A percentile compares a stretch with the other conserved stretches of the same genome.
These are phyloP conservation scores for Apodemia hepburni DNA, from an alignment of 2,888 invertebrate species.

Conservation along the genomic window DNA sequence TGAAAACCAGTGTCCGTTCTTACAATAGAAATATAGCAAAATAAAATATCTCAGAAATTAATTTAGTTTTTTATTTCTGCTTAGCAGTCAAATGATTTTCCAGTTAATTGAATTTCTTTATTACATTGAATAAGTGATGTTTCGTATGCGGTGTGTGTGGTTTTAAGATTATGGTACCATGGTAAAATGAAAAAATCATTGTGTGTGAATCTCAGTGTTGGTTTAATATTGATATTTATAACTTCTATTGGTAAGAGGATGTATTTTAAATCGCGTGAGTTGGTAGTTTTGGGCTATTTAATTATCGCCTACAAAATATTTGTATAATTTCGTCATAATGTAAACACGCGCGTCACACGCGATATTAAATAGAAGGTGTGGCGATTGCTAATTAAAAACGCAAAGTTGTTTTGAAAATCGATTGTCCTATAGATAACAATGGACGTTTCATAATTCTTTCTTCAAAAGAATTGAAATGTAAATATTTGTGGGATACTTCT, in stretches of 20 bases:
- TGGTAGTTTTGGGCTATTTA: not conserved
- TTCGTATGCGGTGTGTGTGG: conserved; percentile 14
- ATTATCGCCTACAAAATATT: not conserved
- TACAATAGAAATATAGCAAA: conserved; percentile 26
- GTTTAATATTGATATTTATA: conserved; percentile 1
- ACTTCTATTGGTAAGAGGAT: not conserved
- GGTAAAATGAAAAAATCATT: conserved; percentile 11
- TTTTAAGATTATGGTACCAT: not conserved
- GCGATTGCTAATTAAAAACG: not conserved
- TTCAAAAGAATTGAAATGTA: not conserved
- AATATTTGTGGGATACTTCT: too few relatives aligned
- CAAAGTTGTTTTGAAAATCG: not conserved
- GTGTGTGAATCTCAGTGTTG: conserved; percentile 1
- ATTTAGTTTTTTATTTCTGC: conserved; percentile 15
- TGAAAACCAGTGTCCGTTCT: not conserved
- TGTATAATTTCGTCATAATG: not conserved
- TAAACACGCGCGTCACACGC: not conserved
- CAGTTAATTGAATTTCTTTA: conserved; percentile 24
- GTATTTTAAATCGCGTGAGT: conserved; percentile 1
- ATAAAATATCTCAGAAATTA: conserved; percentile 28
- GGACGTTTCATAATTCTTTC: not conserved
- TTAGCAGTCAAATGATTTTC: conserved; percentile 26
- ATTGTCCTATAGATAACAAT: not conserved
- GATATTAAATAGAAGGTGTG: not conserved
- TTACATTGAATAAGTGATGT: not conserved